Percentiles rank a stretch among this genome's conserved stretches.
phyloP scores from a whole-genome alignment of 1,140 invertebrate genomes.

The Zophobas morio region DNA sequence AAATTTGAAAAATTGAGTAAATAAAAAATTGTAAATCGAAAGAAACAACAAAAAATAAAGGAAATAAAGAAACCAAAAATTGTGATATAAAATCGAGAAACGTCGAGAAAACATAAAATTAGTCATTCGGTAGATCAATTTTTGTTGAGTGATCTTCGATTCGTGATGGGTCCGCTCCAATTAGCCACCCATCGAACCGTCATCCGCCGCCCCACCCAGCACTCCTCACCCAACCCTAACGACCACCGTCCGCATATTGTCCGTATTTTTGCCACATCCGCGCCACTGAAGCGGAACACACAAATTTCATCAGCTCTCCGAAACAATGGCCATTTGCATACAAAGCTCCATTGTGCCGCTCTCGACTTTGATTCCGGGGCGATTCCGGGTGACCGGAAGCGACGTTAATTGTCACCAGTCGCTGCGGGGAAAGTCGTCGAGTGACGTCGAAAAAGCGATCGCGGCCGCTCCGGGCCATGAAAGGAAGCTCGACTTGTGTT shows the following conservation, averaged over 20 bases:
- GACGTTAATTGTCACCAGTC: conserved; percentile 35
- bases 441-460: neutral
- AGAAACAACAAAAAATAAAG: too few relatives aligned
- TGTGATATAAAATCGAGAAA: too few relatives aligned
- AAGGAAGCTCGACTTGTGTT: neutral
- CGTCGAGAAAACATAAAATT: too few relatives aligned
- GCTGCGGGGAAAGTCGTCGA: neutral
- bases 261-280: conserved; percentile 20
- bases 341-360: conserved; percentile 46
- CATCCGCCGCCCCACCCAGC: conserved; percentile 9
- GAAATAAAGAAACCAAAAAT: too few relatives aligned
- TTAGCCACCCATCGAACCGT: neutral
- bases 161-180: too few relatives aligned
- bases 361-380: conserved; percentile 35
- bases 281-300: conserved; percentile 46
- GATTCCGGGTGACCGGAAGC: conserved; percentile 44
- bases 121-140: too few relatives aligned
- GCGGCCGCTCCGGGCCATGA: neutral
- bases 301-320: conserved; percentile 44
- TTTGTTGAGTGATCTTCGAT: too few relatives aligned
- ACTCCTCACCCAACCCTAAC: neutral
- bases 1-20: too few relatives aligned
- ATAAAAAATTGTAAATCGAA: too few relatives aligned
- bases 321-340: conserved; percentile 47
- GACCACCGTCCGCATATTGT: conserved; percentile 32